Conservation (phyloP, 2,113 vertebrate genomes). For the Trogon melanurus region DNA sequence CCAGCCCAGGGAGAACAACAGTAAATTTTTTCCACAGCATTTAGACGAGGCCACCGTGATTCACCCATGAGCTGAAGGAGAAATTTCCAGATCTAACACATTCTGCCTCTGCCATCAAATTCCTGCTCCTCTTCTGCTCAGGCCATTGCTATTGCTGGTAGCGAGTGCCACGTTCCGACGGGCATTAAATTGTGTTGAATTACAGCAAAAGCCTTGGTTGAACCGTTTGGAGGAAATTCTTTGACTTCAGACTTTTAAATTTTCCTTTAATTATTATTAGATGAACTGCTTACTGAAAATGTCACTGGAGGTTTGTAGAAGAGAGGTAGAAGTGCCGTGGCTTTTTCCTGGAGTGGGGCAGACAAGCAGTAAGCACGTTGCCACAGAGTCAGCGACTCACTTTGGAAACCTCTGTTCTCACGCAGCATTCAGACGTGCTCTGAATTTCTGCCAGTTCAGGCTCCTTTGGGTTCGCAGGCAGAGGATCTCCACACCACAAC, state of each 20-base stretch:
- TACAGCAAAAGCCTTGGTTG: neutral
- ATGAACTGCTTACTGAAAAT: neutral
- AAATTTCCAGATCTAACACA: neutral
- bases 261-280: neutral
- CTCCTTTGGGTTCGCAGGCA: neutral
- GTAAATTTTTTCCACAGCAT: neutral
- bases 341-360: neutral
- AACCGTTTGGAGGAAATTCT: neutral
- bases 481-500: neutral
- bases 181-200: fast-evolving
- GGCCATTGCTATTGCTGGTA: neutral
- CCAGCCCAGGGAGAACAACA: neutral
- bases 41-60: neutral
- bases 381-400: neutral
- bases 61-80: neutral
- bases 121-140: neutral
- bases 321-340: neutral
- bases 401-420: neutral
- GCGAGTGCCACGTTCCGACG: fast-evolving
- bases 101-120: neutral
- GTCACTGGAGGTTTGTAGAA: neutral
- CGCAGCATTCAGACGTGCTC: fast-evolving
- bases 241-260: neutral
- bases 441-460: neutral
- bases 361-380: neutral